phyloP scores from a whole-genome alignment of 1,140 invertebrate genomes.

The Pararge aegeria region DNA sequence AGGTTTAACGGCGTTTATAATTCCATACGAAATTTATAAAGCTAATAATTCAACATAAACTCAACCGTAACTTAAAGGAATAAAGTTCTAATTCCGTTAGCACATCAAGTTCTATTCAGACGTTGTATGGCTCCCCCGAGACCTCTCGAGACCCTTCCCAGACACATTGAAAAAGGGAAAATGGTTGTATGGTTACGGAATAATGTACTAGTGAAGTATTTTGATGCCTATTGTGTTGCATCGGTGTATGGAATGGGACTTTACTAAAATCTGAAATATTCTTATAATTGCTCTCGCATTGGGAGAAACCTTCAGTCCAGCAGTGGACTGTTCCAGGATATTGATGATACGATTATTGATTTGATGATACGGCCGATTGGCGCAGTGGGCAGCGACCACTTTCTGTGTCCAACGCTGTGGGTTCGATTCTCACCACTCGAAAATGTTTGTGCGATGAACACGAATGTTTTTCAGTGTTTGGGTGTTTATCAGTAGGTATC shows the following conservation, averaged over 20 bases:
- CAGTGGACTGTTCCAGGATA: too few relatives aligned
- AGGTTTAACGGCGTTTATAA: slow-evolving; percentile 2
- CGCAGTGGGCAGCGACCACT: too few relatives aligned
- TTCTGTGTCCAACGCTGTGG: too few relatives aligned
- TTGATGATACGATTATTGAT: too few relatives aligned
- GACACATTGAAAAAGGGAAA: slow-evolving; percentile 28
- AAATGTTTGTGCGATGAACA: too few relatives aligned
- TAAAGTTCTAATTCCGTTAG: slow-evolving; percentile 7
- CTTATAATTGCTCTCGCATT: too few relatives aligned
- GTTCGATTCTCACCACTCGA: too few relatives aligned
- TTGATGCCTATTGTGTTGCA: slow-evolving; percentile 18
- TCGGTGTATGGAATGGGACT: not conserved
- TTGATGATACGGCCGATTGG: too few relatives aligned
- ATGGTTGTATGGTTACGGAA: slow-evolving; percentile 22
- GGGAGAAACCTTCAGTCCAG: too few relatives aligned
- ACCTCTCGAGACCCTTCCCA: slow-evolving; percentile 28
- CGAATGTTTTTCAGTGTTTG: too few relatives aligned
- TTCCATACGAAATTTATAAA: slow-evolving; percentile 21
- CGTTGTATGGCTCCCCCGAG: slow-evolving; percentile 15
- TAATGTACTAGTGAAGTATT: slow-evolving; percentile 18
- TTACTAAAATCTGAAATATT: not conserved
- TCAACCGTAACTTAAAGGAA: not conserved
- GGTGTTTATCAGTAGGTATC: too few relatives aligned
- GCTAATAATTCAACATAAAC: not conserved
- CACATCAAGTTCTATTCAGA: slow-evolving; percentile 1